Evolutionary conservation across 2,113 vertebrate genomes (phyloP).

Genomic region (Acrocephalus kingi): DNA sequence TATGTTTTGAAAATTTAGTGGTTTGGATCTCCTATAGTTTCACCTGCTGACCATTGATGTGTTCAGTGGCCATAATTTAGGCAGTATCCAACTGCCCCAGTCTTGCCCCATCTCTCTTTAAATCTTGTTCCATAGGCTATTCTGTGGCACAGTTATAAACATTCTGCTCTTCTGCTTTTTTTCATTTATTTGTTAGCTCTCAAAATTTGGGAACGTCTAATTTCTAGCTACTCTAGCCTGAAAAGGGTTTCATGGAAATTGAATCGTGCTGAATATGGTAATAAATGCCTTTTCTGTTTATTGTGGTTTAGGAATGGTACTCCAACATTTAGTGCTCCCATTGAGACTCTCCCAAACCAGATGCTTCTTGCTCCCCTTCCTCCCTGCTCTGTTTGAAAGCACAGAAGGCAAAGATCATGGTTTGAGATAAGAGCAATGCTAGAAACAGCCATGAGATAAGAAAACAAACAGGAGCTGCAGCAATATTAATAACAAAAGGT

Average conservation of each 20-base stretch:
- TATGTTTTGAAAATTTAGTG: background rate
- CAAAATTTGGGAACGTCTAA: background rate
- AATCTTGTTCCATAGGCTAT: background rate
- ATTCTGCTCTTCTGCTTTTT: background rate
- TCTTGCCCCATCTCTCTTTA: background rate
- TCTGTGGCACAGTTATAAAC: background rate
- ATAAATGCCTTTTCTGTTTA: background rate
- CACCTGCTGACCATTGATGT: background rate
- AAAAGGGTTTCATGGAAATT: background rate
- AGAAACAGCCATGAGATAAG: background rate
- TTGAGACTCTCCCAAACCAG: background rate
- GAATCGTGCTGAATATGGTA: rapidly evolving
- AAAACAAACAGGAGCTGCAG: background rate
- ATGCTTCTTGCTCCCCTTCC: background rate
- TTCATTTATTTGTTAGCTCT: background rate
- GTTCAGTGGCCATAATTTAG: background rate
- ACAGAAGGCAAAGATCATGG: background rate
- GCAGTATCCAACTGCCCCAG: rapidly evolving
- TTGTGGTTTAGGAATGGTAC: background rate
- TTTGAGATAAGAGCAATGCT: background rate
- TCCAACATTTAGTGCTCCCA: background rate
- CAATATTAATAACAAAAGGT: background rate
- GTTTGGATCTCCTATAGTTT: background rate
- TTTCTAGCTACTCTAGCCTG: background rate
- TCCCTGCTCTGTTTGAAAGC: background rate